phyloP scores from a whole-genome alignment of 92 coral and sea anemone species.

The Pocillopora meandrina region DNA sequence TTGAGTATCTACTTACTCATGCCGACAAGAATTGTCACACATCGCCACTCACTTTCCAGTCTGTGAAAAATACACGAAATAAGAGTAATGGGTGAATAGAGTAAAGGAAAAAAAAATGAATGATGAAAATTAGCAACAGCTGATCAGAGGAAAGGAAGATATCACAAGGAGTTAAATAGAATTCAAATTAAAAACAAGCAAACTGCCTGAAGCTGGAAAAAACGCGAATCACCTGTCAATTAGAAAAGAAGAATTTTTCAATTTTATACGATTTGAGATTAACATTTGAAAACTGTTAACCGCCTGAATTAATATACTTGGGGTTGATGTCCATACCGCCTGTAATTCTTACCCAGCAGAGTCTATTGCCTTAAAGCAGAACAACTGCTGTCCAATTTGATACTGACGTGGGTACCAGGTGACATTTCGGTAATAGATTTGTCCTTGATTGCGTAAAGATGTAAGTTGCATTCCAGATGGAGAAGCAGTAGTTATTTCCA shows the following conservation, averaged over 20 bases:
- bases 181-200: no score
- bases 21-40: not conserved
- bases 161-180: no score
- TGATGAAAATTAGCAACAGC: no score
- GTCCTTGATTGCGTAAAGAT: slow-evolving; percentile 7
- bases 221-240: slow-evolving; percentile 19
- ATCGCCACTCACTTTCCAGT: not conserved
- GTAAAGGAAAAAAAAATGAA: no score
- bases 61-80: not conserved
- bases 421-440: slow-evolving; percentile 34
- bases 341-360: slow-evolving; percentile 2
- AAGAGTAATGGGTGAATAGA: no score
- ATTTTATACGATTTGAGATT: not conserved
- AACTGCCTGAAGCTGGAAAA: no score
- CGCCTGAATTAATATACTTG: slow-evolving; percentile 1
- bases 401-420: slow-evolving; percentile 38
- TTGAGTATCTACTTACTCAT: not conserved
- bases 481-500: slow-evolving; percentile 41
- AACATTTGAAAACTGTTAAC: slow-evolving; percentile 13
- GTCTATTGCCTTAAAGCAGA: slow-evolving; percentile 52
- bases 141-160: no score
- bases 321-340: slow-evolving; percentile 40
- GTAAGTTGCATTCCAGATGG: slow-evolving; percentile 38
- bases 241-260: no score
- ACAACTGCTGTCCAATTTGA: slow-evolving; percentile 45